Conservation (phyloP, 2,113 vertebrate species). For the Sapayoa aenigma region DNA sequence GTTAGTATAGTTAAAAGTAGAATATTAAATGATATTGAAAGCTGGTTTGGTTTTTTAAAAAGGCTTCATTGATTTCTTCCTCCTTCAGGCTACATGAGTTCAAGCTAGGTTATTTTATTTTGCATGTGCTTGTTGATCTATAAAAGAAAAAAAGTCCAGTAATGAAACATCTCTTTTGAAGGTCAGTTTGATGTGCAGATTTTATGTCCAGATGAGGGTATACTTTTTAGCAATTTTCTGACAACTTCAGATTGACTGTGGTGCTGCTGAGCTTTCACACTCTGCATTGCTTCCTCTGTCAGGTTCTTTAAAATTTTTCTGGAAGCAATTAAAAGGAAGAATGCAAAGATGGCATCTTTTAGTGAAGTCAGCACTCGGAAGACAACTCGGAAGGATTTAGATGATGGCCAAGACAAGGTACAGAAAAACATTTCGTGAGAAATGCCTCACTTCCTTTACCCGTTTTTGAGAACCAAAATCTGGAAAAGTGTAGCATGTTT, state of each 20-base stretch:
- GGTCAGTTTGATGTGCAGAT: neutral
- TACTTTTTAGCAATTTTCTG: neutral
- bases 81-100: neutral
- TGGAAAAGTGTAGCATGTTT: neutral
- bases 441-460: neutral
- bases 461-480: neutral
- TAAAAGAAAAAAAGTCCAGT: neutral
- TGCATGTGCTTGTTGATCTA: neutral
- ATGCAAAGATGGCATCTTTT: slow-evolving; percentile 81
- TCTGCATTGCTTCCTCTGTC: neutral
- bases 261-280: neutral
- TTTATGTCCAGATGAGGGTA: neutral
- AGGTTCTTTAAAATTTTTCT: slow-evolving; percentile 89
- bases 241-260: neutral
- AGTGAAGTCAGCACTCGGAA: slow-evolving; percentile 80
- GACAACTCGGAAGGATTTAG: slow-evolving; percentile 77
- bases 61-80: neutral
- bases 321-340: slow-evolving; percentile 85
- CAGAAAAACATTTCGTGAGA: neutral
- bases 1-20: neutral
- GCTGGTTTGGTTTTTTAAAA: neutral
- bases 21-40: neutral
- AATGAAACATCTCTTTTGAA: neutral
- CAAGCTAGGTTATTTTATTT: neutral
- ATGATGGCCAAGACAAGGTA: slow-evolving; percentile 64